Conservation (phyloP, 2,888 invertebrate species). For the Dorcus hopei region DNA sequence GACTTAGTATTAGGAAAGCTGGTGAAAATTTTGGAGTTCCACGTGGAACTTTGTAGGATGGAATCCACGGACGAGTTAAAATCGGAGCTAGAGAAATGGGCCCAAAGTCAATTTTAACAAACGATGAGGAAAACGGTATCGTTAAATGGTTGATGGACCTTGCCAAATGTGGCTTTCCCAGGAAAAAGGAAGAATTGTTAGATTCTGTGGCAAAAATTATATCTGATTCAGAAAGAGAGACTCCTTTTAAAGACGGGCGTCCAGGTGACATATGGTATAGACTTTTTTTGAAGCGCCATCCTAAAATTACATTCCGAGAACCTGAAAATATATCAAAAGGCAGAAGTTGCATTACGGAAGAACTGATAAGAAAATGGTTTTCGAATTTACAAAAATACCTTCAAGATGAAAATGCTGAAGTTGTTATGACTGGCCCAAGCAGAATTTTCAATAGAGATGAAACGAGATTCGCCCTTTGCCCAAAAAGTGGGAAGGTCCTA, state of each 20-base stretch:
- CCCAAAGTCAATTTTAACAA: slow-evolving; percentile 24
- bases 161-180: slow-evolving; percentile 25
- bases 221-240: not conserved
- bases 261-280: slow-evolving; percentile 8
- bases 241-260: not conserved
- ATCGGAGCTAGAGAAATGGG: slow-evolving; percentile 25
- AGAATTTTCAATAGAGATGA: slow-evolving; percentile 40
- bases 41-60: not conserved
- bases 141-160: not conserved
- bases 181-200: slow-evolving; percentile 23
- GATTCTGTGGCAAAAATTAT: not conserved
- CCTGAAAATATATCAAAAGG: slow-evolving; percentile 22
- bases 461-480: slow-evolving; percentile 36
- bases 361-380: slow-evolving; percentile 27
- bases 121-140: slow-evolving; percentile 26
- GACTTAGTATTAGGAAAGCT: not conserved
- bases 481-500: slow-evolving; percentile 32
- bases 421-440: slow-evolving; percentile 25
- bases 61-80: slow-evolving; percentile 11
- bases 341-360: slow-evolving; percentile 22
- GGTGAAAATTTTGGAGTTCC: not conserved
- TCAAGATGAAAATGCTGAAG: not conserved
- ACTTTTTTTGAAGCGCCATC: not conserved
- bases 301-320: not conserved
- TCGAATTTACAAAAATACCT: slow-evolving; percentile 19